Percentiles rank a stretch among this genome's conserved stretches.
These are phyloP conservation scores for Argya squamiceps DNA, from an alignment of 2,797 vertebrate genomes.

Conservation along the genomic window DNA sequence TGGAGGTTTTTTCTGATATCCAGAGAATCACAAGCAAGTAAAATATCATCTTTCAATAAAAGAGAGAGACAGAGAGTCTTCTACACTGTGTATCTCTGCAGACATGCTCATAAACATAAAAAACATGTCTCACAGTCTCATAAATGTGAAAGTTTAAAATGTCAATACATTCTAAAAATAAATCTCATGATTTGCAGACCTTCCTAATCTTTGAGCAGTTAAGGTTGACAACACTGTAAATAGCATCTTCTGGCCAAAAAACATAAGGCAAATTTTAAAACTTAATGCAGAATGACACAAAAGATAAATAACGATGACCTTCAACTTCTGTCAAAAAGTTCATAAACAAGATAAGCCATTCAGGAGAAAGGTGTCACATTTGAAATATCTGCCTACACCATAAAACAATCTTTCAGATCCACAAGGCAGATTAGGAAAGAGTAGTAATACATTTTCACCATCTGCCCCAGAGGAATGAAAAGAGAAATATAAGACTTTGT, in stretches of 20 bases:
- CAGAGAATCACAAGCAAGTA: background rate
- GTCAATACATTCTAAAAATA: background rate
- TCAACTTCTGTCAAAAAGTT: background rate
- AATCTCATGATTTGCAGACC: background rate
- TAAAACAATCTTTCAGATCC: background rate
- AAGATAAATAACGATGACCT: background rate
- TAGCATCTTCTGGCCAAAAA: background rate
- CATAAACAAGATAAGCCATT: background rate
- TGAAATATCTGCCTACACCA: background rate
- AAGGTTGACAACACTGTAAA: background rate
- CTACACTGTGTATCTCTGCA: background rate
- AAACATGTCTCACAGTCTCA: background rate
- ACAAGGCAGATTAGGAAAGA: background rate
- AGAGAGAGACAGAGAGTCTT: background rate
- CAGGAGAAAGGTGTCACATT: background rate
- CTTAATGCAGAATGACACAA: background rate
- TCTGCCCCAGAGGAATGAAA: background rate
- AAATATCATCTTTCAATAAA: background rate
- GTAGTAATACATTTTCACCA: background rate
- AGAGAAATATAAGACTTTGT: background rate
- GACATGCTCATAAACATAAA: background rate
- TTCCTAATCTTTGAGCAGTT: background rate
- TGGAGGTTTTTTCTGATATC: background rate
- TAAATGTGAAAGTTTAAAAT: background rate
- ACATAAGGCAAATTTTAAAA: background rate